A percentile compares a stretch with the other conserved stretches of the same genome.
These are phyloP conservation scores for Ellobius talpinus DNA, from an alignment of 2,113 vertebrate genomes.

Conservation along the genomic window DNA sequence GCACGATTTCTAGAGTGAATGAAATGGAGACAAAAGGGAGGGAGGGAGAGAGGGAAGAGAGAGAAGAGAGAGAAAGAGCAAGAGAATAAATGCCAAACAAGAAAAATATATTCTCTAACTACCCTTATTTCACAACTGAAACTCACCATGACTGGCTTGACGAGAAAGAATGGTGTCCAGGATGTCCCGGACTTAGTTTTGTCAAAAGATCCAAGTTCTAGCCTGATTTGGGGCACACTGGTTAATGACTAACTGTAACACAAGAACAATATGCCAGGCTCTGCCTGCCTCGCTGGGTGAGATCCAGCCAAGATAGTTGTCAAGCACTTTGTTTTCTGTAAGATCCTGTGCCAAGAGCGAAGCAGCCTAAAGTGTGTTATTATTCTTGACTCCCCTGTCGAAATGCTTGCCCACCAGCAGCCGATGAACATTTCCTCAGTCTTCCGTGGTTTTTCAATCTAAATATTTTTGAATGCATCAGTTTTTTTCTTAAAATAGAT, in stretches of 20 bases:
- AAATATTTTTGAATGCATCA: conserved; percentile 24
- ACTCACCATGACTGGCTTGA: not conserved
- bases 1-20: not conserved
- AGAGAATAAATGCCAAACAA: not conserved
- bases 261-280: not conserved
- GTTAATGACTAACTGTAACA: conserved; percentile 30
- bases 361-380: not conserved
- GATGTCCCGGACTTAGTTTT: not conserved
- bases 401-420: not conserved
- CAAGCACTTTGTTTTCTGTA: conserved; percentile 5
- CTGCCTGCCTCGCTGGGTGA: not conserved
- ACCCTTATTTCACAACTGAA: conserved; percentile 17
- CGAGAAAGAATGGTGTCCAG: not conserved
- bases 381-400: not conserved
- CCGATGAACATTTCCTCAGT: not conserved
- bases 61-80: not conserved
- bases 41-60: no score
- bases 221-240: not conserved
- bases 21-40: not conserved
- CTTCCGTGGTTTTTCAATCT: not conserved
- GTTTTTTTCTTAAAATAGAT: conserved; percentile 60
- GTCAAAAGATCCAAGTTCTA: conserved; percentile 18
- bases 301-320: conserved; percentile 23
- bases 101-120: not conserved
- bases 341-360: not conserved